phyloP scores from a whole-genome alignment of 2,888 invertebrate genomes.

The Ariolimax columbianus region DNA sequence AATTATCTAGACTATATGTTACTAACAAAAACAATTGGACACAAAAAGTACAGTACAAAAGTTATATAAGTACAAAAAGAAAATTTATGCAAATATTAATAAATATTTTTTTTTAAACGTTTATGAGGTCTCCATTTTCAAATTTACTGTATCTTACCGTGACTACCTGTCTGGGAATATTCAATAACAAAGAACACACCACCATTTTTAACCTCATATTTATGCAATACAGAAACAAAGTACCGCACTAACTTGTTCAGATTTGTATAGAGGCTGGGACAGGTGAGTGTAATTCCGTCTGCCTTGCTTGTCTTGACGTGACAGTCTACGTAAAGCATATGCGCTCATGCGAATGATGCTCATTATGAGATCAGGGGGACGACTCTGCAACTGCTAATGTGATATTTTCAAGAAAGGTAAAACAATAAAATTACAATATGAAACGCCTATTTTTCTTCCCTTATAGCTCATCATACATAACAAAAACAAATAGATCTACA shows the following conservation, averaged over 20 bases:
- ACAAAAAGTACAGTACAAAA: no score
- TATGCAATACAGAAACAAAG: neutral
- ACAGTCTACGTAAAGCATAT: constrained; percentile 26
- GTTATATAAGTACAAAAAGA: no score
- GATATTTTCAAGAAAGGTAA: neutral
- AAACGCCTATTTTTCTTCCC: no score
- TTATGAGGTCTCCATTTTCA: no score
- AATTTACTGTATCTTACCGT: neutral
- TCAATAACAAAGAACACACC: neutral
- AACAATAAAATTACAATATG: no score
- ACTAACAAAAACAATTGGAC: no score
- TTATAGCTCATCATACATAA: no score
- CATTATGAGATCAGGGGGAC: neutral
- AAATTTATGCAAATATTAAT: no score
- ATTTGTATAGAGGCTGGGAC: constrained; percentile 21
- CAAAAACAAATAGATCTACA: no score
- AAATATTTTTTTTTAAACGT: no score
- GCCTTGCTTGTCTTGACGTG: neutral
- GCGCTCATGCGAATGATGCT: constrained; percentile 6
- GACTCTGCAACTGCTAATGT: neutral
- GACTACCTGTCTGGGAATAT: neutral
- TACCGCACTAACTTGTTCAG: neutral
- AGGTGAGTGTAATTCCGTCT: constrained; percentile 19
- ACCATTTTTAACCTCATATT: neutral
- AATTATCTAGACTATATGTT: no score